Evolutionary conservation across 2,888 invertebrate genomes (phyloP), one percentile per base, ranked within the genome.

Genomic region (Drosophila prostipennis): DNA sequence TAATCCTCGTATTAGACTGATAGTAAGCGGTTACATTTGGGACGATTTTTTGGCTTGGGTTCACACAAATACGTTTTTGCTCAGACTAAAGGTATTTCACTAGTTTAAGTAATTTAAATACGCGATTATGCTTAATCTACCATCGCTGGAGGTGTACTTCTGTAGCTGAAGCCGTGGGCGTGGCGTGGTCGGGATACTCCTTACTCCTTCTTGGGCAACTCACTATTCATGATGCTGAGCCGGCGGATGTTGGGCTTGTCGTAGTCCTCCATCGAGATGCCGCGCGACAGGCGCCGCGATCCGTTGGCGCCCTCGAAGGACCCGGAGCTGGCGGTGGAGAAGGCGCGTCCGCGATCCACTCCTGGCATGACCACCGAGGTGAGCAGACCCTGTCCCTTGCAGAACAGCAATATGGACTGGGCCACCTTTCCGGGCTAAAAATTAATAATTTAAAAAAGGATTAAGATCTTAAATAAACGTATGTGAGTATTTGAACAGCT

Each of bases 341-440:
- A 92, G 65, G 94, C 94, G 32, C 94, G 93, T 3, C 94, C 94
- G 55, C 96, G 94, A 89, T 96, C 96, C 53, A 97, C 95, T n/a
- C 96, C 96, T 0, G 96, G 96, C 92, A 96, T 95, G 1, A 96
- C 95, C 43, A 96, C 94, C 0, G 96, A 96, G 45, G 96, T 96
- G 88, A 96, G 93, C 74, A 95, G 92, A 2, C 97, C 97, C 90
- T 96, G 95, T 1, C 97, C 97, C 91, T 98, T 97, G 92, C 96
- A 96, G 93, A 98, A 97, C 61, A 97, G 94, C 74, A 97, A 93
- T 89, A 98, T 94, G 56, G 96, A 96, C 89, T 97, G 96, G 32
- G 97, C 95, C 67, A 97, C 94, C 91, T 97, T 97, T 32, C 96
- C 96, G n/a, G n/a, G 97, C 97, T 97, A 19, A 13, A n/a, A 34